Evolutionary conservation across 2,888 invertebrate genomes (phyloP).

Genomic region (Campoplex capitator): DNA sequence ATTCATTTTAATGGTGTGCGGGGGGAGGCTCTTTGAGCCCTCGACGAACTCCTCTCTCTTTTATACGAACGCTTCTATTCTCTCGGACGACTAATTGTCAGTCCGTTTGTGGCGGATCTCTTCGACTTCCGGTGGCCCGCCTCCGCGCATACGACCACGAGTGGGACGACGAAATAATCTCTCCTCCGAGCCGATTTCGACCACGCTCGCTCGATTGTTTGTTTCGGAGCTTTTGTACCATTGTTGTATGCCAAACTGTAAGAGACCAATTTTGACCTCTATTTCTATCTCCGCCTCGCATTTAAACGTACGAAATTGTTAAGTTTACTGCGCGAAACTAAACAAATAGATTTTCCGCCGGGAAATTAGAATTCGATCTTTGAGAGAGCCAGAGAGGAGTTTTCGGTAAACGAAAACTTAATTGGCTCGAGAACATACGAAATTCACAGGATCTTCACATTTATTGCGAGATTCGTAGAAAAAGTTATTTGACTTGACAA

Average conservation of each 20-base stretch:
- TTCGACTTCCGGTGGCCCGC: constrained; percentile 67
- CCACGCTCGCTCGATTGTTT: constrained; percentile 18
- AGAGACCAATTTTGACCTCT: background rate
- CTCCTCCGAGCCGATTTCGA: constrained; percentile 18
- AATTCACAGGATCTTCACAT: background rate
- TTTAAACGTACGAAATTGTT: background rate
- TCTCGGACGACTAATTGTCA: constrained; percentile 63
- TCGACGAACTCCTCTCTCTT: background rate
- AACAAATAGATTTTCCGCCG: background rate
- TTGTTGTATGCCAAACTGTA: constrained; percentile 23
- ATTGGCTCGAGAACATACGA: background rate
- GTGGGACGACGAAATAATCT: constrained; percentile 33
- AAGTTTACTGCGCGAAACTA: background rate
- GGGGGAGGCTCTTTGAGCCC: constrained; percentile 47
- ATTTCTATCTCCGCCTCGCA: background rate
- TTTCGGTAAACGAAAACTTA: background rate
- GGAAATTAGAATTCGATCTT: background rate
- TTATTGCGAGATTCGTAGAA: background rate
- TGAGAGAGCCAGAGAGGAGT: background rate
- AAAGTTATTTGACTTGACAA: background rate
- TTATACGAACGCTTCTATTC: constrained; percentile 1
- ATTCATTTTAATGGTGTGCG: constrained; percentile 66
- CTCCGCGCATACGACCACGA: constrained; percentile 37
- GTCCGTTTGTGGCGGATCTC: constrained; percentile 67
- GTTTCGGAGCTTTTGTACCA: constrained; percentile 24